These are phyloP conservation scores for Pyrochroa serraticornis DNA, from an alignment of 2,888 invertebrate species.

Conservation along the genomic window DNA sequence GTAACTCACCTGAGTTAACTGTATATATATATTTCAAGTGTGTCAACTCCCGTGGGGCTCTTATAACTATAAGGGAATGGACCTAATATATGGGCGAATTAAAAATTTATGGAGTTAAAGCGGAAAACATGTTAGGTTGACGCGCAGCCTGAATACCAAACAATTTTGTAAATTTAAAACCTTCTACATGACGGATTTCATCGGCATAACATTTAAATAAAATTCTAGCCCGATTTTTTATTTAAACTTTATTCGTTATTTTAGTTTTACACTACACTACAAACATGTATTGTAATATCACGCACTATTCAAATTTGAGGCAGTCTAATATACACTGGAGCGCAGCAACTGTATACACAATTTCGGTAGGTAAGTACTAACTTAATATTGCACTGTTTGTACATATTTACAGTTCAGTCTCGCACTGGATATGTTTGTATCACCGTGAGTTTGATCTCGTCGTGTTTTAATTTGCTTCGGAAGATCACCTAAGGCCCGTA, in stretches of 20 bases:
- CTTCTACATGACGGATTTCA: too few relatives aligned
- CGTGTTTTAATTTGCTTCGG: constrained; percentile 32
- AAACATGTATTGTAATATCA: constrained; percentile 40
- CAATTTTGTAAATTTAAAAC: too few relatives aligned
- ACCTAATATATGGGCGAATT: too few relatives aligned
- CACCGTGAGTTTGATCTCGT: constrained; percentile 19
- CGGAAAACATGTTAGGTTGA: too few relatives aligned
- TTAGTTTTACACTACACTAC: constrained; percentile 39
- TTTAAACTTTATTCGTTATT: constrained; percentile 43
- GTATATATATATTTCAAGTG: too few relatives aligned
- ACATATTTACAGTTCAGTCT: constrained; percentile 49
- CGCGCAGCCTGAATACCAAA: too few relatives aligned
- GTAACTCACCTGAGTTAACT: too few relatives aligned
- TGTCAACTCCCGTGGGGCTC: too few relatives aligned
- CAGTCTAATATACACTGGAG: constrained; percentile 33
- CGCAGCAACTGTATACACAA: constrained; percentile 26
- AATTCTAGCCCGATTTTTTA: constrained; percentile 17
- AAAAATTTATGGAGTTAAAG: too few relatives aligned
- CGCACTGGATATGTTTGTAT: constrained; percentile 47
- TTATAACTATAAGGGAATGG: too few relatives aligned
- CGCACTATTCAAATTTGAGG: constrained; percentile 35
- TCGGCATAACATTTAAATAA: background rate
- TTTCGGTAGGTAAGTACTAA: constrained; percentile 21
- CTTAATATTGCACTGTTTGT: constrained; percentile 28
- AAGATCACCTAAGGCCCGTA: constrained; percentile 46